A percentile compares a stretch with the other conserved stretches of the same genome.
phyloP scores from a whole-genome alignment of 1,140 invertebrate genomes.

The Lepidotrigona ventralis region DNA sequence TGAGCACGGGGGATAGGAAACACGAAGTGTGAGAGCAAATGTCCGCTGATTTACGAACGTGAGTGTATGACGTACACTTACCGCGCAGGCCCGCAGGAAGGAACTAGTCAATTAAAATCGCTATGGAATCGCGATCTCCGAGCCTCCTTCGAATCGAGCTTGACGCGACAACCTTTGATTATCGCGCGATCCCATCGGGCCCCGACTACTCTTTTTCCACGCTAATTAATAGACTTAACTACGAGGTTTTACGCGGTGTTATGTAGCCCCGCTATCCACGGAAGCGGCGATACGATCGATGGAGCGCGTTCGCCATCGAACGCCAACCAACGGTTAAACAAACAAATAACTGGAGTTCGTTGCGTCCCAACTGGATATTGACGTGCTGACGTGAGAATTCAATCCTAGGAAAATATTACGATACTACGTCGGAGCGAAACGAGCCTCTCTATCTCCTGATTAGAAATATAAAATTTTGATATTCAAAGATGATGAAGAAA shows the following conservation, averaged over 20 bases:
- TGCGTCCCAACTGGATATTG: not conserved
- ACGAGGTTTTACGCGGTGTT: not conserved
- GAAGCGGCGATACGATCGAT: constrained; percentile 19
- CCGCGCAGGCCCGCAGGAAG: constrained; percentile 22
- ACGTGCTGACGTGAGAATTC: not conserved
- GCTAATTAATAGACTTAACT: constrained; percentile 20
- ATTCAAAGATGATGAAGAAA: too few relatives aligned
- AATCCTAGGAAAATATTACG: not conserved
- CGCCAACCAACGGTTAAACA: not conserved
- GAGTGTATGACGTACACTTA: too few relatives aligned
- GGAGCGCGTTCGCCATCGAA: not conserved
- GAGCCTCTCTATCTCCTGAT: too few relatives aligned
- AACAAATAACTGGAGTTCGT: not conserved
- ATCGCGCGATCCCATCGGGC: not conserved
- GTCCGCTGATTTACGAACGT: too few relatives aligned
- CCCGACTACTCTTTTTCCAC: constrained; percentile 5
- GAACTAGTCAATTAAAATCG: constrained; percentile 30
- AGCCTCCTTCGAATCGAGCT: not conserved
- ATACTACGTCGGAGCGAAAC: not conserved
- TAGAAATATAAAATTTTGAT: too few relatives aligned
- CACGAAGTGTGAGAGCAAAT: too few relatives aligned
- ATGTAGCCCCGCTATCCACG: not conserved
- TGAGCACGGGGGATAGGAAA: too few relatives aligned
- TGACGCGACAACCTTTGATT: constrained; percentile 14
- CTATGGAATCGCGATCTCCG: constrained; percentile 9